Percentiles rank a stretch among this genome's conserved stretches.
Evolutionary conservation across 2,113 vertebrate species (phyloP).

Genomic region (Acrocephalus kingi): DNA sequence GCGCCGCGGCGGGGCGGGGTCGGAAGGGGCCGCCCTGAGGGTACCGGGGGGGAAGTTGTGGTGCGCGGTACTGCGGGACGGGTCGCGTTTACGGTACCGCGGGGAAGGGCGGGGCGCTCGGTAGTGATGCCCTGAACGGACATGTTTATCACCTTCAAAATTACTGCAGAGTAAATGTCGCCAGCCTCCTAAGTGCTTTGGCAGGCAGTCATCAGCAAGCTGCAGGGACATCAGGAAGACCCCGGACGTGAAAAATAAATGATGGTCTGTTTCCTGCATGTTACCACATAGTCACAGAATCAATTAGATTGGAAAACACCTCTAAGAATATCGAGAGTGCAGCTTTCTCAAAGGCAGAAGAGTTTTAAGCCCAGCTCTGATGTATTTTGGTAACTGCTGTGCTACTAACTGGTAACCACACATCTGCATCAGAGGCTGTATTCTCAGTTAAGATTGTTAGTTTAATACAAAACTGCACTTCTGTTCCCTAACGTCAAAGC

Average conservation of each 20-base stretch:
- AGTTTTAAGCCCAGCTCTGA: background rate
- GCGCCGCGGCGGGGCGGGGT: too few species aligned
- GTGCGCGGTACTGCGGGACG: too few species aligned
- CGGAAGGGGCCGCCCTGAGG: too few species aligned
- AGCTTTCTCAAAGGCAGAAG: background rate
- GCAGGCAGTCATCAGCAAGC: too few species aligned
- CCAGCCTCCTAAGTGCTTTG: background rate
- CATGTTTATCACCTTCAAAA: background rate
- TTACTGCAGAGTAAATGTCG: too few species aligned
- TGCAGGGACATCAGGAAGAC: background rate
- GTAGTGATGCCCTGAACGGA: rapidly evolving
- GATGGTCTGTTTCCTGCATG: rapidly evolving
- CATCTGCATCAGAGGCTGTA: background rate
- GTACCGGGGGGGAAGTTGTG: too few species aligned
- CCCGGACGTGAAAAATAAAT: background rate
- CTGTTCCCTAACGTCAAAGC: background rate
- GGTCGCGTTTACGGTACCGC: rapidly evolving
- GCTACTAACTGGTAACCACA: background rate
- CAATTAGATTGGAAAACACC: background rate
- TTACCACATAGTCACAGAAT: background rate
- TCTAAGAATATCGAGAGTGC: background rate
- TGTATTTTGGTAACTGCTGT: background rate
- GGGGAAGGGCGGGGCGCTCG: rapidly evolving
- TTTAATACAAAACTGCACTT: background rate
- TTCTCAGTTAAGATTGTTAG: background rate